These are phyloP conservation scores for Rhabdophis nuchalis DNA, from an alignment of 2,797 vertebrate species.

Conservation along the genomic window DNA sequence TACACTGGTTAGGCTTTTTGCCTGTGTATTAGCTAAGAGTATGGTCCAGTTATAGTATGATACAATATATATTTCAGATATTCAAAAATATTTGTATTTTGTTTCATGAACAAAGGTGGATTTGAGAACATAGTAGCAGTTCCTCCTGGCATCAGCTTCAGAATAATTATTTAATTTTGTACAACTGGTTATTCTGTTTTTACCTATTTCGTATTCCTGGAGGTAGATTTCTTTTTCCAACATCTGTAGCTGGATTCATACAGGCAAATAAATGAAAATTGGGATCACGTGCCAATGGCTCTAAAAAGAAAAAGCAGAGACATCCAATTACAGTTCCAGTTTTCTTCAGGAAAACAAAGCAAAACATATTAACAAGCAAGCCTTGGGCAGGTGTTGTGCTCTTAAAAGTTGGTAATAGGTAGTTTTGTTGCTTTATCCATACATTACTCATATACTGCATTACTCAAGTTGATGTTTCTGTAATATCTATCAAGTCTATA, in stretches of 20 bases:
- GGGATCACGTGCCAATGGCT: constrained; percentile 86
- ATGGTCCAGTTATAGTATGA: neutral
- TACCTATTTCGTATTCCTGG: constrained; percentile 95
- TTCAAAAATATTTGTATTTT: neutral
- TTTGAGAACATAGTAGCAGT: neutral
- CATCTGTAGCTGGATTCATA: constrained; percentile 98
- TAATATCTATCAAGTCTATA: neutral
- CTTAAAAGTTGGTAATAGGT: neutral
- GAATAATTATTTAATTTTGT: neutral
- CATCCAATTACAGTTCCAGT: constrained; percentile 4
- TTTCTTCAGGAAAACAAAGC: neutral
- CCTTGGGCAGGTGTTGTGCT: neutral
- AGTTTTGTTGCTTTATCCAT: neutral
- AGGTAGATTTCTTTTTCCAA: constrained; percentile 95
- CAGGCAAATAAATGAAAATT: constrained; percentile 94
- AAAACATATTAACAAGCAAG: neutral
- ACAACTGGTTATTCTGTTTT: neutral
- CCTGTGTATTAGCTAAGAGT: no score
- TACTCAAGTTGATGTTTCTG: neutral
- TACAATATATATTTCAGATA: neutral
- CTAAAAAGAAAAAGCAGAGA: constrained; percentile 61
- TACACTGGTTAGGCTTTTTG: neutral
- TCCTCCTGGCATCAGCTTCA: neutral
- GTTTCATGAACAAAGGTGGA: neutral
- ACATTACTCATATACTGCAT: neutral